Evolutionary conservation across 2,888 invertebrate genomes (phyloP), one percentile per base, ranked within the genome.

Genomic region (Pristionchus maxplancki): DNA sequence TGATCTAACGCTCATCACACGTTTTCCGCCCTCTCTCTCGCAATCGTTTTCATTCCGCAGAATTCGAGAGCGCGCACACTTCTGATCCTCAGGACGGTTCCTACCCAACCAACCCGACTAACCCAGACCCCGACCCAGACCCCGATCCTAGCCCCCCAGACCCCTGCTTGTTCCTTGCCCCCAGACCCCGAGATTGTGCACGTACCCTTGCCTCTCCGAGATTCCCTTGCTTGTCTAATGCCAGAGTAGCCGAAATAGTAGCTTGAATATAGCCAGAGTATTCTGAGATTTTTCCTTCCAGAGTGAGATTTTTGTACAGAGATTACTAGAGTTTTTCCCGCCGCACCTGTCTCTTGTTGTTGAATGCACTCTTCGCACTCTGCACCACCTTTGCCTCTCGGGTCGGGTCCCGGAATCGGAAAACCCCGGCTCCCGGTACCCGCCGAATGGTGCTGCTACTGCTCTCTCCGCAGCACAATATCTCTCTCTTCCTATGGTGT

Each of bases 391-490:
- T 44, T 9, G 40, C n/a, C 34, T 37, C 0, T 28, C 44, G n/a
- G 78, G 44, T 4, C 44, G 78, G n/a, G n/a, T 48, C 11, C 71
- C 40, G 71, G 71, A 6, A 1, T 40, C 44, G 37, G 78, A 40
- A 74, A 71, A 11, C 37, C 6, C n/a, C n/a, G 67, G 67, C 17
- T n/a, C 71, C 37, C 71, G 71, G 34, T 37, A 5, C 71, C 40
- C 71, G 37, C 71, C 71, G 8, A 37, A 74, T 48, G 44, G 44
- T 78, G 78, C 44, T 78, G 34, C 71, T 40, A 74, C 78, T 48
- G 78, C 78, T 78, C 78, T 78, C 78, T 78, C 78, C 78, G 37
- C 78, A 78, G 78, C 78, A 78, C 74, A 44, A 74, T 74, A 34
- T 74, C 74, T 40, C 37, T 44, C 44, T 78, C 48, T n/a, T 24